Conservation (phyloP, 2,888 invertebrate genomes). For the Leptinotarsa juncta region DNA sequence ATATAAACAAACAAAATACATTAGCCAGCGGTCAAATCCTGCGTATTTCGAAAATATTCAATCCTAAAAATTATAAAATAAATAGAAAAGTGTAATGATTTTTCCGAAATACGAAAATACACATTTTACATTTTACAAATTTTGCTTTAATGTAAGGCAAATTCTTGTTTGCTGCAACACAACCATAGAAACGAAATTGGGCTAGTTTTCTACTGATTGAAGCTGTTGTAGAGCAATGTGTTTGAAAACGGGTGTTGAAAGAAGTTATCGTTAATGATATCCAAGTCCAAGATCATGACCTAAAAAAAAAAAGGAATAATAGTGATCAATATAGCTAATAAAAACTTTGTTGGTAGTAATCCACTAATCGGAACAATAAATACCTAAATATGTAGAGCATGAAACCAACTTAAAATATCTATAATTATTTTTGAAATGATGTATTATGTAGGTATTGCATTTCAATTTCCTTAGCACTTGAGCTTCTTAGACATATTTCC, state of each 20-base stretch:
- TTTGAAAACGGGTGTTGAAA: conserved; percentile 12
- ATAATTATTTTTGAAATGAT: too few species aligned
- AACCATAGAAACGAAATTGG: conserved; percentile 36
- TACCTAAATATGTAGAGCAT: too few species aligned
- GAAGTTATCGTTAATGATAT: conserved; percentile 46
- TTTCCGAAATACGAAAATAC: conserved; percentile 16
- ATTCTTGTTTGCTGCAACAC: conserved; percentile 43
- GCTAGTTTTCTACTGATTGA: conserved; percentile 34
- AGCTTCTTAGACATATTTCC: too few species aligned
- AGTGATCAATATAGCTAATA: not conserved
- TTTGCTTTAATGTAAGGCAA: conserved; percentile 45
- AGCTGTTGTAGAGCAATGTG: conserved; percentile 36
- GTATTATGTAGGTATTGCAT: too few species aligned
- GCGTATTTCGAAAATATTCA: conserved; percentile 40
- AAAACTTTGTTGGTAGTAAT: not conserved
- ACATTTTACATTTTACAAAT: conserved; percentile 43
- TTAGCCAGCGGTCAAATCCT: conserved; percentile 55
- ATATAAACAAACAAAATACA: conserved; percentile 41
- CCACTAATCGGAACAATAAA: too few species aligned
- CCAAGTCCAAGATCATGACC: conserved; percentile 49
- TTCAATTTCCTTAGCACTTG: too few species aligned
- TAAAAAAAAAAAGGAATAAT: conserved; percentile 25
- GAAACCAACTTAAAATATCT: too few species aligned
- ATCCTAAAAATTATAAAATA: conserved; percentile 39
- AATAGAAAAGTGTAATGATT: conserved; percentile 36